Percentiles rank a stretch among this genome's conserved stretches.
Conservation (phyloP, 1,140 invertebrate genomes). For the Chlorops oryzae region DNA sequence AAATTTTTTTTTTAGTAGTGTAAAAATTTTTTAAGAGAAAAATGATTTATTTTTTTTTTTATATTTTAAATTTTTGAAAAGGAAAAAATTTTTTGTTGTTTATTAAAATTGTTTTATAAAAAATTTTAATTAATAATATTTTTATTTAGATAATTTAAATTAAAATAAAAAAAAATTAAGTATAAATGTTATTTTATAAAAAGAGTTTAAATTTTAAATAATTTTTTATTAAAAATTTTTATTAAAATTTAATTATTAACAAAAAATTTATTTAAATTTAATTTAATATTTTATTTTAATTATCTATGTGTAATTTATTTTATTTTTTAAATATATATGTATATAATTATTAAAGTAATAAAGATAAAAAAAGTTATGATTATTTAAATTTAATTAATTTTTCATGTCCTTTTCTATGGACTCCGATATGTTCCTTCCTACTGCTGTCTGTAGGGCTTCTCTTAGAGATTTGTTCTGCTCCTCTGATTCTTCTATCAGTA, state of each 20-base stretch:
- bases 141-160: conserved; percentile 3
- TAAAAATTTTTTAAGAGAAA: too few relatives aligned
- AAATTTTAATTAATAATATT: not conserved
- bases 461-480: too few relatives aligned
- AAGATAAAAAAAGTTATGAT: too few relatives aligned
- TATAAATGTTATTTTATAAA: conserved; percentile 5
- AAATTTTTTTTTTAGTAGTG: too few relatives aligned
- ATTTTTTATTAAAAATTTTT: conserved; percentile 1
- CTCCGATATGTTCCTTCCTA: too few relatives aligned
- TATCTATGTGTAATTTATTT: too few relatives aligned
- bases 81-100: not conserved
- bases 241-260: conserved; percentile 6
- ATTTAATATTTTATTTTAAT: too few relatives aligned
- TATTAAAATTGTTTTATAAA: not conserved
- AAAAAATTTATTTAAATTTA: not conserved
- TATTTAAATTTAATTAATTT: too few relatives aligned
- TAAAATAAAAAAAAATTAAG: conserved; percentile 9
- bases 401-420: too few relatives aligned
- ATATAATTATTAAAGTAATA: not conserved
- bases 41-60: not conserved
- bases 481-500: too few relatives aligned
- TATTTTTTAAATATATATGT: conserved; percentile 4
- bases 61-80: not conserved
- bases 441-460: too few relatives aligned
- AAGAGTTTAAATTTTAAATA: conserved; percentile 1